These are phyloP conservation scores for Actinopyga echinites DNA, from an alignment of 53 echinoderm and acorn worm species.

Conservation along the genomic window DNA sequence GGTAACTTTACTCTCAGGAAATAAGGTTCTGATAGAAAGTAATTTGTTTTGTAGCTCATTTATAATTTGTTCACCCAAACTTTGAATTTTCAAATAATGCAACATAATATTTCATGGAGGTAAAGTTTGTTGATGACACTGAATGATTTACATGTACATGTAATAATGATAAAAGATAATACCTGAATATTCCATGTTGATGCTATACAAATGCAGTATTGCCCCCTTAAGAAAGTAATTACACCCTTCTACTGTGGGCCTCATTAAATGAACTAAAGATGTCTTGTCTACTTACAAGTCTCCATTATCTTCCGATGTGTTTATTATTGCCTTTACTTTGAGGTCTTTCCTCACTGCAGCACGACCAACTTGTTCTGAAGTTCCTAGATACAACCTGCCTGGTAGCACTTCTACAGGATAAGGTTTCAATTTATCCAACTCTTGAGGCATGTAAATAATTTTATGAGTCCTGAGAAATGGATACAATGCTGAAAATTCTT, in stretches of 20 bases:
- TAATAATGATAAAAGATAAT: too few species aligned
- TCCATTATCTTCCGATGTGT: background rate
- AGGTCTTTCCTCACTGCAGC: slow-evolving; percentile 78
- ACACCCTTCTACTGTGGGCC: background rate
- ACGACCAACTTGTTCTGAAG: slow-evolving; percentile 65
- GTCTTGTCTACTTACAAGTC: background rate
- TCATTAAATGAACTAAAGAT: background rate
- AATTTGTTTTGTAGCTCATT: too few species aligned
- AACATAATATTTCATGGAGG: too few species aligned
- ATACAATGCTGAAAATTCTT: slow-evolving; percentile 96
- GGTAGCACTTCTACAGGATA: slow-evolving; percentile 96
- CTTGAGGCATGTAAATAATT: slow-evolving; percentile 96
- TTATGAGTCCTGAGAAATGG: slow-evolving; percentile 96
- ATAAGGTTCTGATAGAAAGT: too few species aligned
- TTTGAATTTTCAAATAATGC: too few species aligned
- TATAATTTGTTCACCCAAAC: too few species aligned
- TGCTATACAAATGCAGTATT: too few species aligned
- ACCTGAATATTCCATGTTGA: too few species aligned
- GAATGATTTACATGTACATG: too few species aligned
- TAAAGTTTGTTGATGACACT: too few species aligned
- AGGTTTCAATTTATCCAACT: slow-evolving; percentile 75
- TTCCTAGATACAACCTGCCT: slow-evolving; percentile 85
- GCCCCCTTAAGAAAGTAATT: too few species aligned
- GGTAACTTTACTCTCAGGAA: too few species aligned
- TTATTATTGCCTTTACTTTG: slow-evolving; percentile 82